Percentiles rank a stretch among this genome's conserved stretches.
Conservation (phyloP, 1,140 invertebrate genomes). For the Drosophila nasuta region DNA sequence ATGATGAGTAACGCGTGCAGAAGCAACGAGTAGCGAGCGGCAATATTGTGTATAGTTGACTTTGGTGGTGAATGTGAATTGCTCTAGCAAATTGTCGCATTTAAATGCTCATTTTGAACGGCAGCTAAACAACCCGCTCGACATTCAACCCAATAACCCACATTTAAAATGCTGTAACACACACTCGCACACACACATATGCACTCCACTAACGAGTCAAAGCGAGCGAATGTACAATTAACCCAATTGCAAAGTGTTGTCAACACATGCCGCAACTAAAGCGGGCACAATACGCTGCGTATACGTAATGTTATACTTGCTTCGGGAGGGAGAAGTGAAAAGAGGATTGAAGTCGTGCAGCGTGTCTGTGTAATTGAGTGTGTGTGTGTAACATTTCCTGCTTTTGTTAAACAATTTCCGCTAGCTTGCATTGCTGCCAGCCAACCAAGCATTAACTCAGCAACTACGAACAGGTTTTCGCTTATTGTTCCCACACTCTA, state of each 20-base stretch:
- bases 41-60: constrained; percentile 20
- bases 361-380: constrained; percentile 63
- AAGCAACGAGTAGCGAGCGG: background rate
- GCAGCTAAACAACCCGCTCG: constrained; percentile 3
- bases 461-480: constrained; percentile 15
- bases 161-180: constrained; percentile 46
- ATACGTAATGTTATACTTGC: constrained; percentile 59
- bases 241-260: constrained; percentile 81
- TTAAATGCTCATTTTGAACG: constrained; percentile 40
- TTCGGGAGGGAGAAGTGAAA: background rate
- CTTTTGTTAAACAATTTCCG: constrained; percentile 79
- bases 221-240: constrained; percentile 75
- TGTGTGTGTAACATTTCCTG: constrained; percentile 63
- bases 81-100: constrained; percentile 20
- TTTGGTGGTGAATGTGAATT: background rate
- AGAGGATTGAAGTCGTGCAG: constrained; percentile 2
- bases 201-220: constrained; percentile 30
- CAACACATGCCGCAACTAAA: constrained; percentile 74
- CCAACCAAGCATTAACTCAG: constrained; percentile 40
- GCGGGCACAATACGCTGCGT: constrained; percentile 62
- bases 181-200: background rate
- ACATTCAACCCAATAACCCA: constrained; percentile 60
- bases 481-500: constrained; percentile 1
- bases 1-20: background rate
- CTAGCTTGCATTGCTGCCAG: constrained; percentile 44